Base-by-base conservation (phyloP, 2,113 vertebrate genomes). In the Sminthopsis crassicaudata region DNA sequence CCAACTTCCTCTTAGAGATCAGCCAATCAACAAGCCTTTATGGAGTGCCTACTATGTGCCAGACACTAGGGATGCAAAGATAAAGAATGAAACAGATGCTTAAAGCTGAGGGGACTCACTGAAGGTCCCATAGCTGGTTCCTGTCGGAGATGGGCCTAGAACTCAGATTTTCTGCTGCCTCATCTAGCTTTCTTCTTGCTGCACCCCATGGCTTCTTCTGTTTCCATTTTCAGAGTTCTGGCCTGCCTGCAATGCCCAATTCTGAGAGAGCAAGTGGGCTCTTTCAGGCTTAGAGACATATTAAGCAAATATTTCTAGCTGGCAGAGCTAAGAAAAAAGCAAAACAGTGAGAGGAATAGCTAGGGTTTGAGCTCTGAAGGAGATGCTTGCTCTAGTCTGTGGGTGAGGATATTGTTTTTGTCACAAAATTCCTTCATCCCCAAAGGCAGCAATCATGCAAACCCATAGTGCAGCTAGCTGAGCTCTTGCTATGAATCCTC, bases 321-420 rank as follows among this genome's bases (percentile, higher is more conserved):
- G 36, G 24, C 92, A 97, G 42, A 89, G 6, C 76, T 92, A 94
- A 60, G n/a, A 84, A 95, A 91, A 42, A 92, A 46, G 54, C 9
- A 84, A 6, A 95, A 92, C 36, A 93, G 42, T 52, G 90, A 53
- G 84, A 84, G 46, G 46, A 92, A 91, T 26, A 94, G 57, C 10
- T 92, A 90, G 57, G 94, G 84, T 52, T 92, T 94, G 60, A 95
- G 30, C 7, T 91, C n/a, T 91, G 55, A 53, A 90, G 92, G 93
- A 96, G 94, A 55, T 90, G 53, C 94, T 96, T 89, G 94, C 92
- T 96, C 51, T 89, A 53, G 8, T 10, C 92, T 93, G 36, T 97
- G 92, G 96, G 76, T 27, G 48, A 96, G 67, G 53, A 1, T n/a
- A 91, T 92, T 96, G 93, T 84, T 93, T 76, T 96, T 53, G 94